Evolutionary conservation across 2,797 vertebrate genomes (phyloP).

Genomic region (Eleutherodactylus coqui): DNA sequence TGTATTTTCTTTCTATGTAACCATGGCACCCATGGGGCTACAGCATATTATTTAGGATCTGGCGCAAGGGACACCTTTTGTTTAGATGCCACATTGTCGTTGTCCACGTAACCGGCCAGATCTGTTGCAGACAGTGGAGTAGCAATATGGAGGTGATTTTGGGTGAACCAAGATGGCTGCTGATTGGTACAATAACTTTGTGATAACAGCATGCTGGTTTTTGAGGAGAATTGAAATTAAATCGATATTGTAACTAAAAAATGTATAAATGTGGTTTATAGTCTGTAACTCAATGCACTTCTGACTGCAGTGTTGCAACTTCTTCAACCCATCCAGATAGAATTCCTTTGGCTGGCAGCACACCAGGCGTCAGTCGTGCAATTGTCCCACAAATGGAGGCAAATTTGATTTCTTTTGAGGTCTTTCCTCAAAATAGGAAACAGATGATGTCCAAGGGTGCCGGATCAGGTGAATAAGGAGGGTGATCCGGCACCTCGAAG

Average conservation of each 20-base stretch:
- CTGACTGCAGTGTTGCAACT: background rate
- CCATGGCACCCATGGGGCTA: too few species aligned
- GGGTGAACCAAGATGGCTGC: conserved; percentile 34
- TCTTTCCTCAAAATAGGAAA: too few species aligned
- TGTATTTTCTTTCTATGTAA: background rate
- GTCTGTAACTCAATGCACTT: background rate
- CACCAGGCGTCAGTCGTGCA: too few species aligned
- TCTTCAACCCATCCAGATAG: too few species aligned
- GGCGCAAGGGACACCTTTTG: conserved; percentile 28
- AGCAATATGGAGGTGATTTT: conserved; percentile 11
- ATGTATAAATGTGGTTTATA: background rate
- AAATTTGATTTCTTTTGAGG: too few species aligned
- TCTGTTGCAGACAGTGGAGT: conserved; percentile 7
- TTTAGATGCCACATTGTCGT: conserved; percentile 18
- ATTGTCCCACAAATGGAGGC: too few species aligned
- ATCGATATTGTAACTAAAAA: background rate
- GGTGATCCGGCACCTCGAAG: too few species aligned
- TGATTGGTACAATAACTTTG: background rate
- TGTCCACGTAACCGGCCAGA: too few species aligned
- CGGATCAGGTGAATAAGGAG: too few species aligned
- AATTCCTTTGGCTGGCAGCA: too few species aligned
- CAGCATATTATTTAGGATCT: background rate
- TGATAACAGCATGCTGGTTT: background rate
- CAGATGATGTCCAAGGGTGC: too few species aligned
- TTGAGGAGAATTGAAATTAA: background rate